A percentile compares a stretch with the other conserved stretches of the same genome.
These are phyloP conservation scores for Sicus ferrugineus DNA, from an alignment of 2,888 invertebrate species.

Conservation along the genomic window DNA sequence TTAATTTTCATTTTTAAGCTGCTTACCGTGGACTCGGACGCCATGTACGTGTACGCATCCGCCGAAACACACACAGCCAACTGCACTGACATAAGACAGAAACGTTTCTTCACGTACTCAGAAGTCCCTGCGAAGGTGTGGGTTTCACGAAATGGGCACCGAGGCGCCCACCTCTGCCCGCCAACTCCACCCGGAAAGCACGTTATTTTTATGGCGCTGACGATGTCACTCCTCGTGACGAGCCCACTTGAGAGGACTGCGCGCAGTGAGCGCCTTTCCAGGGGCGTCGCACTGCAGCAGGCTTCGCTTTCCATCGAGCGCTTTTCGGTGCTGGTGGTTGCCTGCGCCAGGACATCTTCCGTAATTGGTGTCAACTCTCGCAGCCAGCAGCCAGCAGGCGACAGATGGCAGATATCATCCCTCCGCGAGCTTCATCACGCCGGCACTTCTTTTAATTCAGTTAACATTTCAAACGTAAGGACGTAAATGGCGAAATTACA, in stretches of 20 bases:
- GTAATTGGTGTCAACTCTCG: conserved; percentile 22
- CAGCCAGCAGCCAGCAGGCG: background rate
- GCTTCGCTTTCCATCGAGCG: background rate
- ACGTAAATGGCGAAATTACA: background rate
- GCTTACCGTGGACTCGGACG: too few relatives aligned
- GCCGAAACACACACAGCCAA: background rate
- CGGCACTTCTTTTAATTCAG: background rate
- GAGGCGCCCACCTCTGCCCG: background rate
- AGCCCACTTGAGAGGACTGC: conserved; percentile 16
- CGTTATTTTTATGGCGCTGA: conserved; percentile 28
- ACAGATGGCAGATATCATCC: too few relatives aligned
- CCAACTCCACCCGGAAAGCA: conserved; percentile 24
- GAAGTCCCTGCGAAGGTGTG: too few relatives aligned
- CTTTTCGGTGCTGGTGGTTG: background rate
- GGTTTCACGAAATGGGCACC: too few relatives aligned
- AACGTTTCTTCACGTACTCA: background rate
- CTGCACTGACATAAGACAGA: background rate
- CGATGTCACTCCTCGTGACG: background rate
- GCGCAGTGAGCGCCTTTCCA: conserved; percentile 5
- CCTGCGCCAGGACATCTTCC: background rate
- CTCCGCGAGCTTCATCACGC: background rate
- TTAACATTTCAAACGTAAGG: conserved; percentile 11
- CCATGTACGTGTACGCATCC: too few relatives aligned
- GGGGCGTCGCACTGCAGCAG: background rate
- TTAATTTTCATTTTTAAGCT: too few relatives aligned